Base-by-base conservation (phyloP, 2,797 vertebrate species). In the Okamejei kenojei region DNA sequence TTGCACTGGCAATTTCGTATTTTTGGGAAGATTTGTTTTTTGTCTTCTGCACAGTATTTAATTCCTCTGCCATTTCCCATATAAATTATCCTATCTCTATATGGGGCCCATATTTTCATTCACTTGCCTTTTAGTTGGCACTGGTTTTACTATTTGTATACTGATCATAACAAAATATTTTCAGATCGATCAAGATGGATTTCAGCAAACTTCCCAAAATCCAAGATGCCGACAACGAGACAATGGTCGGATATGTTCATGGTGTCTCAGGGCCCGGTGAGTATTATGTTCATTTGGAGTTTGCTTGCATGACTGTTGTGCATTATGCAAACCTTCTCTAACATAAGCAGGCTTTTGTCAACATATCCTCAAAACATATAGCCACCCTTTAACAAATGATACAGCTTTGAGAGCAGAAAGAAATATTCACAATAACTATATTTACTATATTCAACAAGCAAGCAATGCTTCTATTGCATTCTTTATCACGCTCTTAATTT, bases 211-310 rank as follows among this genome's bases (percentile, higher is more conserved):
- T 99, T 95, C 97, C 98, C 38, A 98, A 97, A 96, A 97, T 99
- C 94, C 96, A 95, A 80, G 97, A 99, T 95, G 98, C 98, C 95
- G 98, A 99, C 21, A 95, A 95, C 94, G 98, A 99, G 95, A 97
- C 97, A 94, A 94, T 96, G 84, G 98, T 99, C 95, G 98, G 98
- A 95, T 99, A 96, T 74, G 98, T 99, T 80, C 97, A 98, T 94
- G 98, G 98, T 54, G 98, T 99, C 94, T 99, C 98, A 0, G 98
- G 98, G 94, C 98, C 98, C 95, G 98, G 98, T 99, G 93, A 94
- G 95, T 96, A 94, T 76, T 94, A 45, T 2, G 73, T 79, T 54
- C 6, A 45, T 38, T 93, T 1, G 2, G 21, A 1, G 29, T 9
- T 17, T n/a, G 2, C 7, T 58, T 26, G n/a, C 45, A 76, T 29